These are phyloP conservation scores for Manacus vitellinus DNA, from an alignment of 2,113 vertebrate genomes.

Conservation along the genomic window DNA sequence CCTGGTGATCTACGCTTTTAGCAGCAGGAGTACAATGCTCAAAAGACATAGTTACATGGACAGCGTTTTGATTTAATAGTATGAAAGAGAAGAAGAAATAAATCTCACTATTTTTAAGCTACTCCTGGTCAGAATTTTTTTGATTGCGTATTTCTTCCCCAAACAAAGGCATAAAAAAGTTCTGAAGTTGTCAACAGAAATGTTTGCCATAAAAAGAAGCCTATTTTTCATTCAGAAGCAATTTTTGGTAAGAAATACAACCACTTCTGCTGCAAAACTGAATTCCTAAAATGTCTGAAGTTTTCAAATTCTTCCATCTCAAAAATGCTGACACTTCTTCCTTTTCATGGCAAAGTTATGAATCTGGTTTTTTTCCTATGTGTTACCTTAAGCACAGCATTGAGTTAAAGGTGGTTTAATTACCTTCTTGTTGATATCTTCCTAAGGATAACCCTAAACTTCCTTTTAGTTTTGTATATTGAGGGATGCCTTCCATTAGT, in stretches of 20 bases:
- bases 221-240: background rate
- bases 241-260: background rate
- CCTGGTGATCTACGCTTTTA: background rate
- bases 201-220: background rate
- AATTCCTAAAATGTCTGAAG: background rate
- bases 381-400: background rate
- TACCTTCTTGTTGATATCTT: background rate
- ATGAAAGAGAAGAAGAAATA: background rate
- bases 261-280: background rate
- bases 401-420: background rate
- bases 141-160: background rate
- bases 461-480: background rate
- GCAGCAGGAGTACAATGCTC: background rate
- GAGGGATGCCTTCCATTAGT: background rate
- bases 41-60: background rate
- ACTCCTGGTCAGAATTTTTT: background rate
- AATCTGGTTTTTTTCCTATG: fast-evolving
- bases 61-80: background rate
- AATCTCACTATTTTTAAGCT: background rate
- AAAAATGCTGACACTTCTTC: background rate
- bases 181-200: background rate
- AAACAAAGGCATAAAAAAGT: background rate
- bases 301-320: background rate
- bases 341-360: background rate
- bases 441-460: background rate